Conservation (phyloP, 1,140 invertebrate genomes). For the Hyposmocoma kahamanoa region DNA sequence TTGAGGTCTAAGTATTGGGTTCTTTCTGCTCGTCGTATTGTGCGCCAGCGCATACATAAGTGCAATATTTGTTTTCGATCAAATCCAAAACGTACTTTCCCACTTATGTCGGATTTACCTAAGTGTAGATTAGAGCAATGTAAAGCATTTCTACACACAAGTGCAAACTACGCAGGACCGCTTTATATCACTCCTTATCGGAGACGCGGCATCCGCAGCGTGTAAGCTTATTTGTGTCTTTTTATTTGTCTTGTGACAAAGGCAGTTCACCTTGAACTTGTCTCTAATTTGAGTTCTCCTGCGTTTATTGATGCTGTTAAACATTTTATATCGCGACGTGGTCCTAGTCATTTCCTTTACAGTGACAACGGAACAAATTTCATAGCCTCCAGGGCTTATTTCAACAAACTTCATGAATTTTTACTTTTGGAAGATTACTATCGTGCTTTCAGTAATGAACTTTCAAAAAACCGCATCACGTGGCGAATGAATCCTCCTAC, state of each 20-base stretch:
- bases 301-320: constrained; percentile 35
- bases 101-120: constrained; percentile 38
- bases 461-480: too few species aligned
- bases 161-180: constrained; percentile 49
- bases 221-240: constrained; percentile 46
- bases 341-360: constrained; percentile 23
- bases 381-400: constrained; percentile 12
- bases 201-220: constrained; percentile 18
- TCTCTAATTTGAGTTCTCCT: constrained; percentile 34
- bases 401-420: too few species aligned
- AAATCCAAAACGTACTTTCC: constrained; percentile 13
- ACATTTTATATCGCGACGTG: constrained; percentile 36
- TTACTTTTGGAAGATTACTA: too few species aligned
- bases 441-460: too few species aligned
- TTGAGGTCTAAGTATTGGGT: not conserved
- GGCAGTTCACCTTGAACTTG: constrained; percentile 49
- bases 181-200: constrained; percentile 25
- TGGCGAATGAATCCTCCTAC: constrained; percentile 5
- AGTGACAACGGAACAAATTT: constrained; percentile 35
- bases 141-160: constrained; percentile 36
- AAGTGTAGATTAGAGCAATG: constrained; percentile 17
- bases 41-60: not conserved
- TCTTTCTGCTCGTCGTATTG: not conserved
- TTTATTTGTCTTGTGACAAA: constrained; percentile 50
- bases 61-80: constrained; percentile 13